Evolutionary conservation across 2,113 vertebrate species (phyloP), one percentile per base, ranked within the genome.

Genomic region (Trochalopteron elliotii): DNA sequence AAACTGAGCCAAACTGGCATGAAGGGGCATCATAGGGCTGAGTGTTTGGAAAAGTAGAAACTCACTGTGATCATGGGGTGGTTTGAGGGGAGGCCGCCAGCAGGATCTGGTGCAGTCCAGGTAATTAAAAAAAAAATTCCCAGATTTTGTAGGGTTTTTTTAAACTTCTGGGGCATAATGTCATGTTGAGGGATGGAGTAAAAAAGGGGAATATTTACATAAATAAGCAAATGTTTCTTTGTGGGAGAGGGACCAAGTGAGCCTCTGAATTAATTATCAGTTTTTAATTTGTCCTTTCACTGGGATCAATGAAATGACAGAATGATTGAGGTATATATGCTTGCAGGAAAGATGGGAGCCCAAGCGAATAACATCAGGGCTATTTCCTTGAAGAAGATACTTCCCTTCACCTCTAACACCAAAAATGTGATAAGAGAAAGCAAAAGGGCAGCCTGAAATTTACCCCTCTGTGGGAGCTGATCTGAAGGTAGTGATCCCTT

Each of bases 261-360:
- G 33, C 45, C 76, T 39, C 45, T 87, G 75, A 93, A 94, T 96
- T 96, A 95, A 85, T 68, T 44, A 89, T 65, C 79, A 71, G 92
- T 81, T 96, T 93, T 97, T 96, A 96, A 96, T 96, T 96, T 94
- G 64, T 93, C 68, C 64, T 92, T 96, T 95, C 88, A 81, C 78
- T 83, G 68, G 56, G 53, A 92, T 92, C 83, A 94, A 72, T 97
- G 88, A 95, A 92, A 95, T 90, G 79, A 87, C 90, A 91, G 76
- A 89, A 89, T 92, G 85, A 94, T 78, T 92, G 90, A 86, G 23
- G 60, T 93, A 60, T 90, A 86, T 93, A 68, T 77, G n/a, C 79
- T 96, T 57, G 42, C n/a, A 63, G 82, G 56, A 89, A 90, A 92
- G 68, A 92, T 53, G 60, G 77, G 79, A 94, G 55, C 75, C 71